Evolutionary conservation across 2,113 vertebrate genomes (phyloP), one percentile per base, ranked within the genome.

Genomic region (Eolophus roseicapilla): DNA sequence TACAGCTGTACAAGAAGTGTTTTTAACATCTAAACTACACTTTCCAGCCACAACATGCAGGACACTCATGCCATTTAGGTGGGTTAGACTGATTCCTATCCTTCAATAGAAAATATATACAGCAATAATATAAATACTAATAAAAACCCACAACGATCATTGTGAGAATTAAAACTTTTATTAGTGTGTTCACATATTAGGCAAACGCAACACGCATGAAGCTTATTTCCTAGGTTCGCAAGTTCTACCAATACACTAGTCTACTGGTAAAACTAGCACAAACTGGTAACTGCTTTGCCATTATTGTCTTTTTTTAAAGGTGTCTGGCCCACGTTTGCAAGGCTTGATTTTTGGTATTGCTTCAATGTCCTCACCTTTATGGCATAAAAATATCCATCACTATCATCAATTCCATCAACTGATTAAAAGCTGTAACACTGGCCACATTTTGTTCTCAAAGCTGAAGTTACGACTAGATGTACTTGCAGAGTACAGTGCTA

Each of bases 151-250:
- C 49, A 23, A 77, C n/a, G 71, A 67, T 74, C 93, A 97, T 14
- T 59, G 55, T 93, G 98, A 98, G 98, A 98, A 98, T 98, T 98
- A 98, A 98, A 98, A 98, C 96, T 97, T 98, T 99, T 99, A 99
- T 99, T 99, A 99, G 98, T 99, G 98, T 99, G 98, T 98, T 98
- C 98, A 98, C 98, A 98, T 99, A 98, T 98, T 99, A 99, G 98
- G 98, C 98, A 99, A 99, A 99, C 98, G 98, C 98, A 98, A 99
- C 98, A 99, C 97, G 92, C 98, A 97, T 98, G 98, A 98, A 99
- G 98, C 98, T 99, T 98, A 98, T 98, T 92, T 98, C 97, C 98
- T 98, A 98, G 98, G 90, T 98, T 98, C 98, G 98, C 96, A 89
- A 97, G 98, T 98, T 98, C 98, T 98, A 98, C 98, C 98, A 98